A percentile compares a stretch with the other conserved stretches of the same genome.
These are phyloP conservation scores for Zootermopsis nevadensis DNA, from an alignment of 2,888 invertebrate species.

Conservation along the genomic window DNA sequence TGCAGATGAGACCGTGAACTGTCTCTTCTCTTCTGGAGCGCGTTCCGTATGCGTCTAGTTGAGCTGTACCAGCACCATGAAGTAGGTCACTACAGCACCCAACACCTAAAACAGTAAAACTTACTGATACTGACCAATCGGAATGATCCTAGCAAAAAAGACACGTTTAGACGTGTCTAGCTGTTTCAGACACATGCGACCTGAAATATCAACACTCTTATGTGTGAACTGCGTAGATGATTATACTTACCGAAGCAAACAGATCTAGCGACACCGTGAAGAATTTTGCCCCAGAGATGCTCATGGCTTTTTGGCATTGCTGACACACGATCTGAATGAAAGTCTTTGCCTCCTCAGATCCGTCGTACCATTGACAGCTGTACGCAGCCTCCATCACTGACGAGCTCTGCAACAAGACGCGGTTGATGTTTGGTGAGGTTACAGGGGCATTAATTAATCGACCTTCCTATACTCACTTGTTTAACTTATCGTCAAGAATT, in stretches of 20 bases:
- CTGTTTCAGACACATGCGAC: too few relatives aligned
- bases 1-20: too few relatives aligned
- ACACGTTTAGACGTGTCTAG: too few relatives aligned
- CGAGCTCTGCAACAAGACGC: constrained; percentile 73
- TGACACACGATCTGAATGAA: constrained; percentile 92
- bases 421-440: too few relatives aligned
- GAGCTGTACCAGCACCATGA: constrained; percentile 91
- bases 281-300: constrained; percentile 89
- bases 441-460: too few relatives aligned
- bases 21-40: too few relatives aligned
- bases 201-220: too few relatives aligned
- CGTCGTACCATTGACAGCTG: constrained; percentile 91
- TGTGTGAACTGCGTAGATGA: background rate
- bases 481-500: too few relatives aligned
- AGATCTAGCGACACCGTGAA: constrained; percentile 89
- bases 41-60: constrained; percentile 67
- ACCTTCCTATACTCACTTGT: too few relatives aligned
- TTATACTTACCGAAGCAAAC: constrained; percentile 82
- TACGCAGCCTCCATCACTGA: constrained; percentile 93
- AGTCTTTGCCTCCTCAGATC: constrained; percentile 89
- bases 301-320: constrained; percentile 90
- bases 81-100: constrained; percentile 89
- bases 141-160: too few relatives aligned
- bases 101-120: constrained; percentile 74
- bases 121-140: too few relatives aligned